A percentile compares a stretch with the other conserved stretches of the same genome.
Evolutionary conservation across 2,888 invertebrate species (phyloP).

Genomic region (Cremastobaeus sp.): DNA sequence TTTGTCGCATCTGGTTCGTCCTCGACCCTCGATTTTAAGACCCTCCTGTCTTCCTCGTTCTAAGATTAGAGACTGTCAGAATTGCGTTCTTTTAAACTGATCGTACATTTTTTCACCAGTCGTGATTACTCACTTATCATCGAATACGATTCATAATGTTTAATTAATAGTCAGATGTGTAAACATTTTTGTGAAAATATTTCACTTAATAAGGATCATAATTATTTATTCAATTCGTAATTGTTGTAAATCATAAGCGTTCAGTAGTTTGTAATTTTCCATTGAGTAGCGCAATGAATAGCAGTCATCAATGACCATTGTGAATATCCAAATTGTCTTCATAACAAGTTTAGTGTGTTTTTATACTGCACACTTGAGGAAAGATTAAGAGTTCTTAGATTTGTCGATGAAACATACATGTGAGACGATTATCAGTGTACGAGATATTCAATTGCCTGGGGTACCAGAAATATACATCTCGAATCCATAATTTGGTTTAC

Average conservation of each 20-base stretch:
- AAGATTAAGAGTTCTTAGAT: constrained; percentile 17
- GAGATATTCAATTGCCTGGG: not conserved
- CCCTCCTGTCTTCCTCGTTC: constrained; percentile 71
- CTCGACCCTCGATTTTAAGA: constrained; percentile 56
- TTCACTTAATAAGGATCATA: not conserved
- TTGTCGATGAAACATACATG: constrained; percentile 16
- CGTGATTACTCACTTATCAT: not conserved
- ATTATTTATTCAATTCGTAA: no score
- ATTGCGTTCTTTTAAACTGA: constrained; percentile 65
- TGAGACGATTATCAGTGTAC: constrained; percentile 2
- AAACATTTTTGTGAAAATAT: not conserved
- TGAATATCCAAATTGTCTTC: constrained; percentile 29
- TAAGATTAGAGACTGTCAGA: constrained; percentile 69
- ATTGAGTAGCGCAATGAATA: not conserved
- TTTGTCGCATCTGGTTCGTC: constrained; percentile 59
- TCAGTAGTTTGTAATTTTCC: constrained; percentile 2
- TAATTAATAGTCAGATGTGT: not conserved
- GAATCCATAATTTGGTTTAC: not conserved
- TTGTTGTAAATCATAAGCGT: no score
- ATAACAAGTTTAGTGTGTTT: constrained; percentile 16
- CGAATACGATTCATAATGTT: not conserved
- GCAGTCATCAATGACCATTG: not conserved
- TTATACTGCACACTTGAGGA: constrained; percentile 19
- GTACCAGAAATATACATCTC: not conserved
- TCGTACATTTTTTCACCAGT: constrained; percentile 37